phyloP scores from a whole-genome alignment of 2,888 invertebrate genomes.

The Xestia ashworthii region DNA sequence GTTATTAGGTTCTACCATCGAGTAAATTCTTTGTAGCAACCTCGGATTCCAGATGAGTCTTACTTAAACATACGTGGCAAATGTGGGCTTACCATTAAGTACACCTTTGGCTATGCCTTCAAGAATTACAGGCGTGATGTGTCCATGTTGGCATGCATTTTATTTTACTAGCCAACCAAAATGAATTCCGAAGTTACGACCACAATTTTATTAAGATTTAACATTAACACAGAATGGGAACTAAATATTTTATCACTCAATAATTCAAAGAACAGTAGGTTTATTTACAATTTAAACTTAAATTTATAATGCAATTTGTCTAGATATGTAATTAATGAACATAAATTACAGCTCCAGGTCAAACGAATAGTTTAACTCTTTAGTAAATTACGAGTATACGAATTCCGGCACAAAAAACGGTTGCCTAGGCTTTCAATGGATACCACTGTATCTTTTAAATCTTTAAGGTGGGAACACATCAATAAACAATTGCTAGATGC shows the following conservation, averaged over 20 bases:
- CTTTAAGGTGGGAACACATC: constrained; percentile 11
- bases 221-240: constrained; percentile 36
- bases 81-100: background rate
- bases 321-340: constrained; percentile 54
- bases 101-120: background rate
- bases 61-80: background rate
- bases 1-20: background rate
- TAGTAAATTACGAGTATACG: constrained; percentile 30
- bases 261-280: constrained; percentile 38
- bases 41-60: too few species aligned
- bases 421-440: constrained; percentile 2
- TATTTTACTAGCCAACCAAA: background rate
- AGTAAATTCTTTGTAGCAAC: background rate
- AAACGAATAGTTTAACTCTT: constrained; percentile 25
- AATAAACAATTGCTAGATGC: background rate
- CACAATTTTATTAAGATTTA: constrained; percentile 30
- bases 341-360: constrained; percentile 46
- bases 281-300: constrained; percentile 45
- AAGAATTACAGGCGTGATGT: background rate
- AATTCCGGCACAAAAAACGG: constrained; percentile 38
- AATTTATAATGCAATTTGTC: constrained; percentile 54
- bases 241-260: constrained; percentile 36
- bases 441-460: constrained; percentile 8
- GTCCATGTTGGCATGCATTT: background rate
- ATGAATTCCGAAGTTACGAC: background rate